Base-by-base conservation (phyloP, 1,140 invertebrate species). In the Heliconius hewitsoni region DNA sequence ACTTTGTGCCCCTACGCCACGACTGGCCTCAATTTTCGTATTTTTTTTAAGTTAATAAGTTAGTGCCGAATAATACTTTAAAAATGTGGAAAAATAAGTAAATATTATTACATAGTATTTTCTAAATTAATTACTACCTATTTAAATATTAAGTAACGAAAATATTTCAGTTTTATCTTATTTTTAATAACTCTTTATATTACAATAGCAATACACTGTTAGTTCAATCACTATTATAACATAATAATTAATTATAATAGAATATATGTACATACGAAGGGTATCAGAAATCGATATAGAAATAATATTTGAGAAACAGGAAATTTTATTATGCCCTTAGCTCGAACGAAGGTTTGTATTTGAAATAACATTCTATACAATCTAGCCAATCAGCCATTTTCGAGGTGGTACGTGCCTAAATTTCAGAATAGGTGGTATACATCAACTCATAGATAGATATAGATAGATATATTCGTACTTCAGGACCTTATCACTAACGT, bases 401-500 rank as follows among this genome's bases (percentile, higher is more conserved):
- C 85, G 57, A 70, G 55, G 9, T 60, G 78, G 80, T 85, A 83
- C 85, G 83, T 87, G 86, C 84, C 83, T 79, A 81, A 84, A 84
- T 83, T 85, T 83, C 80, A 73, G 77, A 87, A 78, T 82, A 82
- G 78, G 78, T 82, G 79, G 60, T 37, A 60, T 52, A 66, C 13
- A 66, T 66, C 60, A 30, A 27, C 55, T 39, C 52, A 76, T 16
- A 46, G 42, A 46, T 46, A 52, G 18, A 19, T 52, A 52, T 77
- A 77, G 73, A 77, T 77, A 73, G 79, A 74, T 78, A 78, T 83
- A 84, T 77, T 60, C 82, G 84, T 52, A 72, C 66, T 85, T 79
- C 82, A 82, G 82, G 73, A 77, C 79, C 86, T 93, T 91, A 93
- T 94, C 91, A 93, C 86, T 92, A 83, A 84, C 83, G 85, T 85